These are phyloP conservation scores for Melanocharis versteri DNA, from an alignment of 2,113 vertebrate genomes.

Conservation along the genomic window DNA sequence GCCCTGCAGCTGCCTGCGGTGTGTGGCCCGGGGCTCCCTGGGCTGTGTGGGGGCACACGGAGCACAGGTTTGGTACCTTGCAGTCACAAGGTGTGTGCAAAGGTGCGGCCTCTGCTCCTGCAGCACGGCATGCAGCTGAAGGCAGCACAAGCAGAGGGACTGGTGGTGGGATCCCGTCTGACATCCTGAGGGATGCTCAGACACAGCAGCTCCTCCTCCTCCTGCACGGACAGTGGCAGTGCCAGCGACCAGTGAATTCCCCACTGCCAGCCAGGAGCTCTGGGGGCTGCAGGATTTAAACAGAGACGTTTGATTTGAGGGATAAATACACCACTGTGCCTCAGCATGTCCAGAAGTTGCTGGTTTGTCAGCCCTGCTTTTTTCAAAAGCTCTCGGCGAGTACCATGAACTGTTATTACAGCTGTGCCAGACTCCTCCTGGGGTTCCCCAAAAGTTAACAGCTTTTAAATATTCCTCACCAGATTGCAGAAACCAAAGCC, in stretches of 20 bases:
- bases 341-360: background rate
- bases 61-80: background rate
- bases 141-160: background rate
- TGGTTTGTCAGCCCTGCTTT: background rate
- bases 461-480: background rate
- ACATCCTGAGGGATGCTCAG: background rate
- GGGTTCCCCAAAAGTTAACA: background rate
- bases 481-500: background rate
- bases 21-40: background rate
- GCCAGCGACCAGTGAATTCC: background rate
- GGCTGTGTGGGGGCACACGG: fast-evolving
- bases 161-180: fast-evolving
- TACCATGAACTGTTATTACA: background rate
- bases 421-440: background rate
- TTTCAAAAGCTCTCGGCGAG: background rate
- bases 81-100: background rate
- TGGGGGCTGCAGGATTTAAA: background rate
- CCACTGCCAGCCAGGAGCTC: background rate
- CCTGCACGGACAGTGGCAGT: fast-evolving
- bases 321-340: background rate
- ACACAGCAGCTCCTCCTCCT: background rate
- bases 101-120: background rate
- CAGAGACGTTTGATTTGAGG: fast-evolving
- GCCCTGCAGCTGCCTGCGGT: background rate
- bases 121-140: fast-evolving